Evolutionary conservation across 2,797 vertebrate genomes (phyloP).

Genomic region (Sebastolobus alascanus): DNA sequence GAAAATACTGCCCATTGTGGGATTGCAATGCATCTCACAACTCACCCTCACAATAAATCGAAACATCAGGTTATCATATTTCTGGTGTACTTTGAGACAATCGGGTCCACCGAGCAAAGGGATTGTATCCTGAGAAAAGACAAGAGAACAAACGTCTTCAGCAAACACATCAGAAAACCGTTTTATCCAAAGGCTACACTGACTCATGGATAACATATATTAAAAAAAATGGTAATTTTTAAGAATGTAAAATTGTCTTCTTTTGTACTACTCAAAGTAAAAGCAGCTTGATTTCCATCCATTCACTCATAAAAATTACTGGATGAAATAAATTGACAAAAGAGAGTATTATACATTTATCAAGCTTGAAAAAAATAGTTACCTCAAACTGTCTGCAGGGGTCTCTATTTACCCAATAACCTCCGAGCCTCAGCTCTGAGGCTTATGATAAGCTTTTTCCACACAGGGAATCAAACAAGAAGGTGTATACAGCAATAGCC

Average conservation of each 20-base stretch:
- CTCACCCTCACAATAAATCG: conserved; percentile 87
- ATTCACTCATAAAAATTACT: not conserved
- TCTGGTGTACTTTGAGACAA: conserved; percentile 88
- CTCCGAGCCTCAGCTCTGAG: conserved; percentile 13
- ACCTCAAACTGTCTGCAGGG: conserved; percentile 78
- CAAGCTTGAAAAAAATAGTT: conserved; percentile 20
- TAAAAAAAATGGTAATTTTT: not conserved
- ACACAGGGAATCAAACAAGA: not conserved
- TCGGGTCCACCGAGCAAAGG: conserved; percentile 85
- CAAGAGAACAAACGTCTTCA: conserved; percentile 1
- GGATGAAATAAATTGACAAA: not conserved
- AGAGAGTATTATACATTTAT: not conserved
- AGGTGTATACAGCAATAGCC: not conserved
- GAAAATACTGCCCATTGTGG: not conserved
- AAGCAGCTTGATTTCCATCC: not conserved
- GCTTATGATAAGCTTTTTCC: conserved; percentile 7
- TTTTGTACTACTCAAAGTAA: not conserved
- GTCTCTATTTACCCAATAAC: conserved; percentile 83
- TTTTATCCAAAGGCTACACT: not conserved
- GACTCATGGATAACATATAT: not conserved
- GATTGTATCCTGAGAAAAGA: conserved; percentile 88
- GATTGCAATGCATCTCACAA: conserved; percentile 13
- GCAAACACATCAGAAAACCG: not conserved
- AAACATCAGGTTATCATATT: conserved; percentile 90
- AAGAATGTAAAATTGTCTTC: not conserved